Evolutionary conservation across 2,888 invertebrate genomes (phyloP), one percentile per base, ranked within the genome.

Genomic region (Boloria selene): DNA sequence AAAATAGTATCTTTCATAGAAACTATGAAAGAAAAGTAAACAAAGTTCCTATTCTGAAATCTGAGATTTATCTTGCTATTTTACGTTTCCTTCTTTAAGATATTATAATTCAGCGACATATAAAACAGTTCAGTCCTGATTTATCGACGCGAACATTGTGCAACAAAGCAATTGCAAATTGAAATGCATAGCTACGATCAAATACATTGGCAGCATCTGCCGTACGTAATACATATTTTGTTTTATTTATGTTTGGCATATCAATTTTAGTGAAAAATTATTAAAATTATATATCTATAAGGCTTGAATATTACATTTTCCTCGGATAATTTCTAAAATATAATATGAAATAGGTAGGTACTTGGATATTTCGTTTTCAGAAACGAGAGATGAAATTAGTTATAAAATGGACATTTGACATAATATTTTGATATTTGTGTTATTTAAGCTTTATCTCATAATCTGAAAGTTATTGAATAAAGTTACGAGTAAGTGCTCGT

Each of bases 141-240:
- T 63, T 56, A 56, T 63, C 44, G 50, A 51, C 26, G 56, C 44
- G 13, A 49, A 16, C 47, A 16, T 58, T 49, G 22, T 31, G 47
- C 44, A 64, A 56, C 63, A 56, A 55, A 63, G 44, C 44, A 56
- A 63, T 63, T 56, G 51, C 50, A 63, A 63, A 63, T 63, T 63
- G 55, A 63, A 50, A 51, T 64, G 44, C 56, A 64, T 64, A 56
- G 63, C 50, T 51, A 56, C 51, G 56, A 64, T 64, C 56, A 64
- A 64, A 64, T 56, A 56, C 50, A 56, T 51, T 18, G 56, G 44
- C 56, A 56, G 50, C 56, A 56, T 51, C 63, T 56, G 63, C 56
- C 14, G 56, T 64, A 44, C 18, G 56, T 54, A 62, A 59, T 59
- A 59, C 31, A 17, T 49, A 49, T 49, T 59, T 49, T 58, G 49